Evolutionary conservation across 2,888 invertebrate species (phyloP).

Genomic region (Norana najaformis): DNA sequence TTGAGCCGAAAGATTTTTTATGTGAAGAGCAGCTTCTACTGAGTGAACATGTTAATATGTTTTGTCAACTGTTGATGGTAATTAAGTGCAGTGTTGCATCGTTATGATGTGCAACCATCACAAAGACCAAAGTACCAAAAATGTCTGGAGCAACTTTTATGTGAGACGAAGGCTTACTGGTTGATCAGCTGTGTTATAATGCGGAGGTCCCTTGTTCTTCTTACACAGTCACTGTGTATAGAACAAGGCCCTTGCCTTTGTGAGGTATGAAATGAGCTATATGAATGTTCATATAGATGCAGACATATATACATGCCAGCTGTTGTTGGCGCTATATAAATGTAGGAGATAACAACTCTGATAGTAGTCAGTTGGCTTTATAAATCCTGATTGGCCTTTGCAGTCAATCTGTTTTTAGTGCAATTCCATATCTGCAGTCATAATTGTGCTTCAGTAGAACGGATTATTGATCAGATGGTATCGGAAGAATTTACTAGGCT

Average conservation of each 20-base stretch:
- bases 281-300: background rate
- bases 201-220: background rate
- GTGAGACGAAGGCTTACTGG: background rate
- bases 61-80: background rate
- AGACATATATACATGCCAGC: background rate
- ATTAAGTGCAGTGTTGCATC: background rate
- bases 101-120: background rate
- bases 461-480: no score
- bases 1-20: background rate
- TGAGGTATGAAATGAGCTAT: background rate
- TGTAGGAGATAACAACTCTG: background rate
- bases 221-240: background rate
- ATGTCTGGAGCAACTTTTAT: no score
- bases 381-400: background rate
- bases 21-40: background rate
- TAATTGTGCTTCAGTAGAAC: no score
- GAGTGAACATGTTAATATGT: background rate
- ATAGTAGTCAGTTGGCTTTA: background rate
- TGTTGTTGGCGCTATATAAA: background rate
- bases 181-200: background rate
- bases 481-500: no score
- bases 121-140: background rate
- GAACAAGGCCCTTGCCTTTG: background rate
- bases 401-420: no score
- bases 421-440: no score